These are phyloP conservation scores for Sarotherodon lohbergeri DNA, from an alignment of 2,113 vertebrate genomes.

Conservation along the genomic window DNA sequence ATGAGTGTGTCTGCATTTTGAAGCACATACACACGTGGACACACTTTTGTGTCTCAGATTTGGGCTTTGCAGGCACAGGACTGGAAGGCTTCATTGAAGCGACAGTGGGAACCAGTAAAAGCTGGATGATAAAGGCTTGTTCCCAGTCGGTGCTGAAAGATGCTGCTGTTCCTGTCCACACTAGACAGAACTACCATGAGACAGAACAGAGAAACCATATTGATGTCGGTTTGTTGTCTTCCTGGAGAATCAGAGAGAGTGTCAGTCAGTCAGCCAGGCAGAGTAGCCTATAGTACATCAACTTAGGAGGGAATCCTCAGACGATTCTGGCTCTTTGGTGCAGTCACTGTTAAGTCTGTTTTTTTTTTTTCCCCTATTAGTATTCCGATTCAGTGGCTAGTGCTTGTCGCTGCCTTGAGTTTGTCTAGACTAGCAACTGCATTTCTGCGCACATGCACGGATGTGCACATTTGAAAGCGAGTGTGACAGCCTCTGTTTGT, in stretches of 20 bases:
- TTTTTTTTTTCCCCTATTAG: slow-evolving; percentile 49
- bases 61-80: background rate
- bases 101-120: slow-evolving; percentile 33
- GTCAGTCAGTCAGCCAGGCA: slow-evolving; percentile 65
- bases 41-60: background rate
- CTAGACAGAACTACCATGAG: slow-evolving; percentile 55
- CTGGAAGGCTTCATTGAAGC: background rate
- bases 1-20: background rate
- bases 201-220: slow-evolving; percentile 53
- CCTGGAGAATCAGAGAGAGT: slow-evolving; percentile 61
- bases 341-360: slow-evolving; percentile 35
- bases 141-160: slow-evolving; percentile 37
- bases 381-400: slow-evolving; percentile 69
- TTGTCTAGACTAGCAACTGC: slow-evolving; percentile 46
- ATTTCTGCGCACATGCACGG: slow-evolving; percentile 2
- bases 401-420: slow-evolving; percentile 57
- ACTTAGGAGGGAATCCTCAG: slow-evolving; percentile 45
- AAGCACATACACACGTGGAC: background rate
- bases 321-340: slow-evolving; percentile 56
- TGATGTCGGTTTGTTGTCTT: slow-evolving; percentile 63
- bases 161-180: slow-evolving; percentile 48
- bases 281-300: slow-evolving; percentile 62
- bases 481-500: slow-evolving; percentile 56
- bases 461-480: slow-evolving; percentile 33
- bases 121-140: slow-evolving; percentile 38